Base-by-base conservation (phyloP, 2,113 vertebrate species). In the Barbus barbus region DNA sequence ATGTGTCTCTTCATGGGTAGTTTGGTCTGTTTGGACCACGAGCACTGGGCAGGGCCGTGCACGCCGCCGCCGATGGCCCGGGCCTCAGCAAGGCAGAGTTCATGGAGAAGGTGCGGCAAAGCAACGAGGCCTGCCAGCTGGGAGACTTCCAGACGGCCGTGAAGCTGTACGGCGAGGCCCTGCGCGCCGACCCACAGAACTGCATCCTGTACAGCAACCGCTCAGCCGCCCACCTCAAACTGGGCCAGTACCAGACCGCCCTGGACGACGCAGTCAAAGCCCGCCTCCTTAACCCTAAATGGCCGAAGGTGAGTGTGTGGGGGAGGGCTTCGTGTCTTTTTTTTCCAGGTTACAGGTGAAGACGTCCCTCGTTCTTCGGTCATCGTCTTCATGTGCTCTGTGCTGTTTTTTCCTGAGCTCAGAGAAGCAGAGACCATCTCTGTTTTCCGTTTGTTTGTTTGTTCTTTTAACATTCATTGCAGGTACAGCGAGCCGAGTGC, bases 191-290 rank as follows among this genome's bases (percentile, higher is more conserved):
- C 78, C 97, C 98, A 2, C 97, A 97, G 86, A 99, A 99, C 94
- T 99, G 97, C 93, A 97, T 98, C 78, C 94, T 98, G 83, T 99
- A 97, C 93, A 98, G 98, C 81, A 98, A 98, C 87, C 95, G 98
- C 7, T 97, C 98, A 0, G 98, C 97, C 0, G 98, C 97, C 11
- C 93, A 95, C 85, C 94, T 97, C 87, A 94, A 97, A 63, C 94
- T 96, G 86, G 96, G 96, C 0, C 94, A 96, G 89, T 97, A 98
- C 56, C 91, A 95, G 88, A 93, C 93, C 9, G 96, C 98, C 0
- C 89, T 99, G 90, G 96, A 97, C 0, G 98, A 99, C 61, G 97
- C 97, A 0, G 91, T 97, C 92, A 96, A 96, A 88, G 98, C 98
- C 11, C 94, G 96, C 0, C 94, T 97, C 71, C 94, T 99, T 26